Evolutionary conservation across 2,888 invertebrate genomes (phyloP).

Genomic region (Imbricaverruca yamaguchii): DNA sequence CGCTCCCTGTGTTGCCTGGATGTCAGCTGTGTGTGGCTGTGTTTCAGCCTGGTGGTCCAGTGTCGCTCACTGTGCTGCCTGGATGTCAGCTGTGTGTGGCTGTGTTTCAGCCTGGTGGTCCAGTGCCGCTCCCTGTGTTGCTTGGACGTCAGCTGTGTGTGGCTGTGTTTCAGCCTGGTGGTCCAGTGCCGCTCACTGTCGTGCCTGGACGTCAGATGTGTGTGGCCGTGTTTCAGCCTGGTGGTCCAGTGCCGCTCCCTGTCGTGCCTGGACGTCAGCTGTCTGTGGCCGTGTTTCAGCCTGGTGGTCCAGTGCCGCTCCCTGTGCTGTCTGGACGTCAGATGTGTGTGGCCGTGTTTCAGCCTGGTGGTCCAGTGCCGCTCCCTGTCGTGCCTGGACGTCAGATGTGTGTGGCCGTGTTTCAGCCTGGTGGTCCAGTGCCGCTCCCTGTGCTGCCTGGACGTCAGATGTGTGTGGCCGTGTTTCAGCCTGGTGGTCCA

Average conservation of each 20-base stretch:
- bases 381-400: background rate
- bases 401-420: background rate
- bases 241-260: background rate
- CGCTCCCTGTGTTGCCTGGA: background rate
- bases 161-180: background rate
- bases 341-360: too few relatives aligned
- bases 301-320: background rate
- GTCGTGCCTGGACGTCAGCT: background rate
- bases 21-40: background rate
- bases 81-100: conserved; percentile 6
- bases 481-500: background rate
- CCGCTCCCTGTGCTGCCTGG: background rate
- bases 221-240: too few relatives aligned
- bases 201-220: background rate
- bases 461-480: background rate
- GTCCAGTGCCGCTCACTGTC: background rate
- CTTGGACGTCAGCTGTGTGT: background rate
- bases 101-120: too few relatives aligned
- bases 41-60: background rate
- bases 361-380: background rate
- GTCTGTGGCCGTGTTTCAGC: background rate
- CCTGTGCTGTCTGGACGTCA: background rate
- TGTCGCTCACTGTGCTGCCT: background rate
- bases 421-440: background rate
- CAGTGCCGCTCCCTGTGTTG: background rate